Evolutionary conservation across 2,113 vertebrate genomes (phyloP), one percentile per base, ranked within the genome.

Genomic region (Otocyon megalotis): DNA sequence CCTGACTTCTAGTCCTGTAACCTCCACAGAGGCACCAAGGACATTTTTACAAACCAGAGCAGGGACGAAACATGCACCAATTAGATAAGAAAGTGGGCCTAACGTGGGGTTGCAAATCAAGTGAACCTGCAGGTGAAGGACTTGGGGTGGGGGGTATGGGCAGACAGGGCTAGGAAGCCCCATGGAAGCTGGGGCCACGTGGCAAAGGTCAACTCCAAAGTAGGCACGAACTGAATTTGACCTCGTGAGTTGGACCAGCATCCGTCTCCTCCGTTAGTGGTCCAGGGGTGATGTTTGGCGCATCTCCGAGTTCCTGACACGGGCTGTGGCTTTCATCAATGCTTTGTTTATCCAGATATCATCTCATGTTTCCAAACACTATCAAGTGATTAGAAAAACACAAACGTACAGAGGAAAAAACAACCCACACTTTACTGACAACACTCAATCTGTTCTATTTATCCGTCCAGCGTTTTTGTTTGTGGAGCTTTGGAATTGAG

Each of bases 111-210:
- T 20, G 53, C 22, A 4, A 22, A 54, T 14, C 2, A 1, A 30
- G 50, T 0, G 19, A 50, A 37, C 1, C 15, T 50, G 9, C 2
- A 20, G 3, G 32, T 4, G 37, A 13, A 15, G 35, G 65, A 8
- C 20, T 3, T 10, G 4, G 0, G 7, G 30, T 43, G 43, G 43
- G 43, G 43, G 43, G 43, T 43, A 43, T 43, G 37, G 26, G 13
- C 43, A 54, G 53, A 19, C 43, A 76, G 1, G 24, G 71, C 53
- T 32, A 2, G 54, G 89, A 12, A 32, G 37, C n/a, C 14, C 4
- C 0, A 3, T 7, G 16, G 20, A 20, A 2, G 48, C n/a, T 0
- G 0, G 88, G 43, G 13, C 48, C 1, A 1, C 0, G 8, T 1
- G 60, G 65, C 16, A 53, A 15, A 8, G 20, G 53, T 10, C 19